Evolutionary conservation across 1,140 invertebrate species (phyloP).

Genomic region (Oncopeltus fasciatus): DNA sequence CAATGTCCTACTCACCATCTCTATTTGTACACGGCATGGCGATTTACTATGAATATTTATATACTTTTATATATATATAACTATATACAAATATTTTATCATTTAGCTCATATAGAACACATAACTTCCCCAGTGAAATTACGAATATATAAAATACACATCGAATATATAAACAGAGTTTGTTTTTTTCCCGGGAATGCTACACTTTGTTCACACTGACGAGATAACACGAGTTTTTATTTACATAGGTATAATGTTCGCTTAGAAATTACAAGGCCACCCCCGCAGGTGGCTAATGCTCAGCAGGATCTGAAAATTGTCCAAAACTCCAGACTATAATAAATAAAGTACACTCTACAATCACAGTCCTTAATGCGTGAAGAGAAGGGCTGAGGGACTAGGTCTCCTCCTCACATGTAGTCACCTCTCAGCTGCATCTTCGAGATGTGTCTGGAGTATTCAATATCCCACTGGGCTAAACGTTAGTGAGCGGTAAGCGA

Average conservation of each 20-base stretch:
- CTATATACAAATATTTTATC: not conserved
- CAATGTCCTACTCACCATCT: conserved; percentile 20
- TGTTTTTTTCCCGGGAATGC: conserved; percentile 11
- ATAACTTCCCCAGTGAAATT: conserved; percentile 15
- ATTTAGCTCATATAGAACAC: conserved; percentile 19
- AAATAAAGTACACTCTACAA: conserved; percentile 3
- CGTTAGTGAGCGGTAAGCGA: conserved; percentile 71
- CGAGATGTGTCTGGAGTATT: conserved; percentile 28
- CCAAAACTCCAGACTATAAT: conserved; percentile 16
- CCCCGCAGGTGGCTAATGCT: conserved; percentile 10
- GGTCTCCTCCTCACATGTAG: conserved; percentile 17
- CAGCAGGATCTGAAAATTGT: conserved; percentile 21
- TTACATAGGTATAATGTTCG: conserved; percentile 9
- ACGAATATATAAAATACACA: conserved; percentile 23
- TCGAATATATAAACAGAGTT: conserved; percentile 21
- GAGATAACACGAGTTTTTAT: conserved; percentile 15
- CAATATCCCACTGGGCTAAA: conserved; percentile 29
- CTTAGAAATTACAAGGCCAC: not conserved
- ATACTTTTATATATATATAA: conserved; percentile 15
- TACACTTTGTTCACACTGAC: conserved; percentile 20
- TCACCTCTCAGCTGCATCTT: conserved; percentile 25
- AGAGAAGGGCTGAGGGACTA: conserved; percentile 10
- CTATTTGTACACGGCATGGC: conserved; percentile 21
- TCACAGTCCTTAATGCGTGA: conserved; percentile 14
- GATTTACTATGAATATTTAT: not conserved